Conservation (phyloP, 2,888 invertebrate species). For the Drepanosiphum platanoidis region DNA sequence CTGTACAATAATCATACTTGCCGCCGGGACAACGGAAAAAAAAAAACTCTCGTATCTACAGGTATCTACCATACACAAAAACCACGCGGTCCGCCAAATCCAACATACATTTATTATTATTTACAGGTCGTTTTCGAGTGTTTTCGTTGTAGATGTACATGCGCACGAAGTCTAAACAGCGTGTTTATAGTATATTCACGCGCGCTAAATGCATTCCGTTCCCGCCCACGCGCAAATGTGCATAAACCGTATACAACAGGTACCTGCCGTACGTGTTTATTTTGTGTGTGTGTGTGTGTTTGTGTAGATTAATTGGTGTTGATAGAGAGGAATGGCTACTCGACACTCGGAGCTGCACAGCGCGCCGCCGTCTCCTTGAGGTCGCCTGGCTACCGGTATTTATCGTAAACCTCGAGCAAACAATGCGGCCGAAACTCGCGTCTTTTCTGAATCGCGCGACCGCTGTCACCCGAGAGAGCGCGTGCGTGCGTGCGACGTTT, state of each 20-base stretch:
- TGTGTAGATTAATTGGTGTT: slow-evolving; percentile 1
- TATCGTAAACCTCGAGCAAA: slow-evolving; percentile 30
- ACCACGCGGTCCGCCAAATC: neutral
- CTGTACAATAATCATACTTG: too few relatives aligned
- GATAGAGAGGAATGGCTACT: slow-evolving; percentile 47
- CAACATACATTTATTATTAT: too few relatives aligned
- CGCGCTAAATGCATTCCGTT: slow-evolving; percentile 36
- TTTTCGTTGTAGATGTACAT: neutral
- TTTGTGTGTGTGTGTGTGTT: neutral
- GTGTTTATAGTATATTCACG: too few relatives aligned
- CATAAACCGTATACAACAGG: neutral
- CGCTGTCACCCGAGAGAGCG: slow-evolving; percentile 24
- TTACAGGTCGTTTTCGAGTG: neutral
- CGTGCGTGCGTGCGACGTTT: neutral
- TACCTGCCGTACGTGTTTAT: neutral
- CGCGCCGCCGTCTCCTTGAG: neutral
- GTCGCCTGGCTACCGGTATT: slow-evolving; percentile 42
- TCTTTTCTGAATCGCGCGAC: slow-evolving; percentile 34
- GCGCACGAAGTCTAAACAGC: slow-evolving; percentile 16
- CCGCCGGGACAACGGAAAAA: too few relatives aligned
- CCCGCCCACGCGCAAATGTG: slow-evolving; percentile 45
- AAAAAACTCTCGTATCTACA: too few relatives aligned
- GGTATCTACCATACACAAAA: too few relatives aligned
- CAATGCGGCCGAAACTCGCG: slow-evolving; percentile 13
- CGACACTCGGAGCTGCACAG: slow-evolving; percentile 31